phyloP scores from a whole-genome alignment of 2,888 invertebrate species.

The Eristalinus aeneus region DNA sequence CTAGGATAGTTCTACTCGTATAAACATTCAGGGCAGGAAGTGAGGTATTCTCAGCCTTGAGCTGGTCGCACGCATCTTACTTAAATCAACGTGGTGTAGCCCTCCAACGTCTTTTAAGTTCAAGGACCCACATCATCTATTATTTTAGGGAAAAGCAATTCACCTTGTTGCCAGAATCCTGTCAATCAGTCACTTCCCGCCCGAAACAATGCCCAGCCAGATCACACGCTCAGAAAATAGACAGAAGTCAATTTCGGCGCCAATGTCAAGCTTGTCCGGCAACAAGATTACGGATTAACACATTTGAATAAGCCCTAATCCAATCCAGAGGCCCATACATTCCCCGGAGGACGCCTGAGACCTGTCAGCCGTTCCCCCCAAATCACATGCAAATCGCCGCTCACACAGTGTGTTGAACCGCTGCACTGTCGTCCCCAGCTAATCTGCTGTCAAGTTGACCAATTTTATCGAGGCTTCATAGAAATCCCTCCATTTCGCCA shows the following conservation, averaged over 20 bases:
- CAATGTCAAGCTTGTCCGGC: not conserved
- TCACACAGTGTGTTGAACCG: not conserved
- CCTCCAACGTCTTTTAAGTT: not conserved
- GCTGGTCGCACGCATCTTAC: too few relatives aligned
- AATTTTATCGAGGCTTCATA: not conserved
- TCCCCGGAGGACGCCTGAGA: not conserved
- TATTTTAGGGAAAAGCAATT: not conserved
- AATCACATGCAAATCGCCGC: not conserved
- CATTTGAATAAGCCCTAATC: not conserved
- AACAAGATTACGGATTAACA: not conserved
- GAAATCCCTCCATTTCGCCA: not conserved
- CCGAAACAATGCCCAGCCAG: not conserved
- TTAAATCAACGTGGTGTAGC: too few relatives aligned
- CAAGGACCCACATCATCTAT: not conserved
- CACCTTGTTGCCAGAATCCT: not conserved
- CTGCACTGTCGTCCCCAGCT: not conserved
- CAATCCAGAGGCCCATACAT: not conserved
- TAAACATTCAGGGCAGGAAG: too few relatives aligned
- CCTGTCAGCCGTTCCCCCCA: not conserved
- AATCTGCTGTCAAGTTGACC: not conserved
- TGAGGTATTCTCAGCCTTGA: too few relatives aligned
- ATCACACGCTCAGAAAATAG: not conserved
- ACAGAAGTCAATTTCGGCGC: not conserved
- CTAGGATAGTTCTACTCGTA: too few relatives aligned
- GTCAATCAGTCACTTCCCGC: not conserved